phyloP scores from a whole-genome alignment of 2,113 vertebrate genomes.

The Bujurquina vittata region DNA sequence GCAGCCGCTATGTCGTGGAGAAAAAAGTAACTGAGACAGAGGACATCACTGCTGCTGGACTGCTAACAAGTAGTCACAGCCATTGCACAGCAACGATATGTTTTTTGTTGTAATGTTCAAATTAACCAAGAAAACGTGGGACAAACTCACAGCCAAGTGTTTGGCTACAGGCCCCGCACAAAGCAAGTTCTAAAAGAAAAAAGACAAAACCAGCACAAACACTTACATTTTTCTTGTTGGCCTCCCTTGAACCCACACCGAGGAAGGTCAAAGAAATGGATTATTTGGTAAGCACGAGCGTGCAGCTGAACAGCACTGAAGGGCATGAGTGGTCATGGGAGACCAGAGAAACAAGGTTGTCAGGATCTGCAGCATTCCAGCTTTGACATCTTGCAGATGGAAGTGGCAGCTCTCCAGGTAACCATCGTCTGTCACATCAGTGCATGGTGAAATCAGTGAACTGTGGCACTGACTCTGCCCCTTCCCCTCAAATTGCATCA shows the following conservation, averaged over 20 bases:
- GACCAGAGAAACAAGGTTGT: background rate
- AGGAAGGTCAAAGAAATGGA: background rate
- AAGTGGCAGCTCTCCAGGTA: slow-evolving; percentile 40
- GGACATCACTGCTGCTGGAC: background rate
- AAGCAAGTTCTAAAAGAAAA: too few relatives aligned
- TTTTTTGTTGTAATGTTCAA: too few relatives aligned
- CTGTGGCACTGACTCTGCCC: slow-evolving; percentile 15
- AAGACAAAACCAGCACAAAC: background rate
- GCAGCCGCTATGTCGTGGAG: background rate
- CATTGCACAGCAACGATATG: too few relatives aligned
- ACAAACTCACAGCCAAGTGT: too few relatives aligned
- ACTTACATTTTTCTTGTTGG: background rate
- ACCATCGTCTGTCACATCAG: slow-evolving; percentile 39
- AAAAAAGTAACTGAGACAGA: background rate
- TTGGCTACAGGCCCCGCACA: too few relatives aligned
- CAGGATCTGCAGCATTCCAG: background rate
- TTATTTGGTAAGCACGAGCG: background rate
- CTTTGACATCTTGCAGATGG: slow-evolving; percentile 42
- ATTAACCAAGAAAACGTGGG: too few relatives aligned
- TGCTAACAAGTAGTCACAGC: background rate
- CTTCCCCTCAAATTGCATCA: slow-evolving; percentile 22
- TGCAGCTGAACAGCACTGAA: background rate
- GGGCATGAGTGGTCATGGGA: slow-evolving; percentile 27
- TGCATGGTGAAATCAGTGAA: slow-evolving; percentile 18
- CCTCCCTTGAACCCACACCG: background rate